These are phyloP conservation scores for Phoronis australis DNA, from an alignment of 2,888 invertebrate species.

Conservation along the genomic window DNA sequence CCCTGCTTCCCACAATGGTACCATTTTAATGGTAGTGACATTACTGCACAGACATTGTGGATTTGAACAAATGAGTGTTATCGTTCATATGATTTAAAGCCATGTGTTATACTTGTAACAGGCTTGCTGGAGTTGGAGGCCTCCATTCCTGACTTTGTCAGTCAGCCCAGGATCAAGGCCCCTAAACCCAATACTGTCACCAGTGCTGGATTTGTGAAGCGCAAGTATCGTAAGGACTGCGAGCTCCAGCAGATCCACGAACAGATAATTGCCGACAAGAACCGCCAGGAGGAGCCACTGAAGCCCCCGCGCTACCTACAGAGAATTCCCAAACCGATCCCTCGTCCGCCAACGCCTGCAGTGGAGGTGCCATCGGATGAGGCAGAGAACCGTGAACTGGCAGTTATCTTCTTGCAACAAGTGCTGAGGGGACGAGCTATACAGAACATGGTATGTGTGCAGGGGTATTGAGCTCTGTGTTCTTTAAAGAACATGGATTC, in stretches of 20 bases:
- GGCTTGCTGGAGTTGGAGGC: slow-evolving; percentile 50
- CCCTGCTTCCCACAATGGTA: too few species aligned
- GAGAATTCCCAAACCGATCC: slow-evolving; percentile 53
- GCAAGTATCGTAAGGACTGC: slow-evolving; percentile 46
- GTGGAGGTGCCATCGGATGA: slow-evolving; percentile 46
- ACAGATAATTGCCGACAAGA: slow-evolving; percentile 39
- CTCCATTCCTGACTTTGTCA: slow-evolving; percentile 46
- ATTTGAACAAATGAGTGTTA: too few species aligned
- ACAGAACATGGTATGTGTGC: slow-evolving; percentile 67
- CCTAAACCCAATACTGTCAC: slow-evolving; percentile 45
- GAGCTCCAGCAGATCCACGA: slow-evolving; percentile 48
- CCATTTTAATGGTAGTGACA: too few species aligned
- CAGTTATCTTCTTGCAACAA: slow-evolving; percentile 63
- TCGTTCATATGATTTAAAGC: too few species aligned
- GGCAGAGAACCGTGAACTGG: slow-evolving; percentile 57
- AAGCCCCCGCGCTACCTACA: slow-evolving; percentile 50
- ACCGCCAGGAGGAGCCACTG: slow-evolving; percentile 28
- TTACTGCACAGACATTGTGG: too few species aligned
- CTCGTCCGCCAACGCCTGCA: slow-evolving; percentile 51
- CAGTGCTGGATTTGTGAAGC: slow-evolving; percentile 47
- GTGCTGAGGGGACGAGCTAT: slow-evolving; percentile 67
- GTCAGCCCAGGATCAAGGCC: slow-evolving; percentile 44
- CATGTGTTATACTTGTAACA: too few species aligned
- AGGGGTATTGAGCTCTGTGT: too few species aligned
- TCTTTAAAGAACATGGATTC: too few species aligned